Evolutionary conservation across 2,113 vertebrate species (phyloP).

Genomic region (Oreocharis arfaki): DNA sequence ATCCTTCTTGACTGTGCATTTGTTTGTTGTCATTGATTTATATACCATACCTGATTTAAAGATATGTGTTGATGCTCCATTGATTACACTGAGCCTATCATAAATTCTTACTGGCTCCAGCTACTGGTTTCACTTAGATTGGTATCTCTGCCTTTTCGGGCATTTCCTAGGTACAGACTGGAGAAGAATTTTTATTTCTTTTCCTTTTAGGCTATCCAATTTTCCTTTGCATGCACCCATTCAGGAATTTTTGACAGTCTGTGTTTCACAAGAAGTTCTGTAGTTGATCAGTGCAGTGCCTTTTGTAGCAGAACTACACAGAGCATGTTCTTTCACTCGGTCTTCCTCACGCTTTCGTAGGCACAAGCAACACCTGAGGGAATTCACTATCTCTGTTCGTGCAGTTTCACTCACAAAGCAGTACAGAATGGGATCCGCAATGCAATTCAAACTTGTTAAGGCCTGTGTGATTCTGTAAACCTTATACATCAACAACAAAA

Average conservation of each 20-base stretch:
- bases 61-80: neutral
- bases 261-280: neutral
- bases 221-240: neutral
- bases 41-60: neutral
- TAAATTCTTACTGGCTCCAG: neutral
- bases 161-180: neutral
- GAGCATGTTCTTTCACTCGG: neutral
- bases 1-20: neutral
- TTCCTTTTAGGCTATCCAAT: neutral
- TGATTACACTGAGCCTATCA: neutral
- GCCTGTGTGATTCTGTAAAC: slow-evolving; percentile 78
- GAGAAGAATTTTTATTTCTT: neutral
- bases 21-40: neutral
- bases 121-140: neutral
- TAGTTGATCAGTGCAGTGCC: neutral
- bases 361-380: slow-evolving; percentile 61
- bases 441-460: slow-evolving; percentile 81
- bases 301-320: neutral
- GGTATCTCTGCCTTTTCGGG: neutral
- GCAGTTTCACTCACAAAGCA: slow-evolving; percentile 84
- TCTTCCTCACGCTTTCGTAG: neutral
- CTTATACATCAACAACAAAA: slow-evolving; percentile 21
- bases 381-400: slow-evolving; percentile 69
- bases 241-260: neutral
- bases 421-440: slow-evolving; percentile 86